Evolutionary conservation across 2,888 invertebrate genomes (phyloP).

Genomic region (Aphodius granarius): DNA sequence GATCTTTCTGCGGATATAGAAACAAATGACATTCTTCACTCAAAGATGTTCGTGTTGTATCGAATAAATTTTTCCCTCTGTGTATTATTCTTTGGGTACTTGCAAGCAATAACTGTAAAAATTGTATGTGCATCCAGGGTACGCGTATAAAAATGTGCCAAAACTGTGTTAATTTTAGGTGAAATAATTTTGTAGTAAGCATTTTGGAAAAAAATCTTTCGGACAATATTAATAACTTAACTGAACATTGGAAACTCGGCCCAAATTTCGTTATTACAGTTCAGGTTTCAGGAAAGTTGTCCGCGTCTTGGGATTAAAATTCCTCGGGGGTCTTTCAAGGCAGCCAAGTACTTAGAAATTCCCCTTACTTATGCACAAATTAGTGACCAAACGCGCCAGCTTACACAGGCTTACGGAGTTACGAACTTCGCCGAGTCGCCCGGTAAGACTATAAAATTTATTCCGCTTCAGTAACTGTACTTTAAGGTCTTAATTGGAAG

Average conservation of each 20-base stretch:
- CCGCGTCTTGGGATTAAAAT: constrained; percentile 23
- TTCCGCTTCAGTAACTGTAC: constrained; percentile 12
- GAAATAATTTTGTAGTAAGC: neutral
- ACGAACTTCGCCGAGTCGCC: constrained; percentile 38
- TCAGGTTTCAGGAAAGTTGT: constrained; percentile 16
- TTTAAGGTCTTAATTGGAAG: neutral
- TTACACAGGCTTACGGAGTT: constrained; percentile 43
- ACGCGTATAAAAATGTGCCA: no score
- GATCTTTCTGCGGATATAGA: no score
- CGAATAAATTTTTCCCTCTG: no score
- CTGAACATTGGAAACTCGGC: neutral
- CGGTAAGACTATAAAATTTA: constrained; percentile 36
- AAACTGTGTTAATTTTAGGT: no score
- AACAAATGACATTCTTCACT: no score
- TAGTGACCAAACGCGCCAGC: constrained; percentile 39
- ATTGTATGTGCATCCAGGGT: no score
- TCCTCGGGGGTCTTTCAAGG: constrained; percentile 28
- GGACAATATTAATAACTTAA: neutral
- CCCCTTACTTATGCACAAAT: constrained; percentile 38
- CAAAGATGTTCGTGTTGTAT: no score
- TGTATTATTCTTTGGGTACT: no score
- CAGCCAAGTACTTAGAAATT: constrained; percentile 29
- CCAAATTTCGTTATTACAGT: neutral
- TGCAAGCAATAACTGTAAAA: no score
- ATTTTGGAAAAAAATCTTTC: neutral